A percentile compares a stretch with the other conserved stretches of the same genome.
Evolutionary conservation across 2,888 invertebrate species (phyloP).

Genomic region (Liopterus haemorrhoidalis): DNA sequence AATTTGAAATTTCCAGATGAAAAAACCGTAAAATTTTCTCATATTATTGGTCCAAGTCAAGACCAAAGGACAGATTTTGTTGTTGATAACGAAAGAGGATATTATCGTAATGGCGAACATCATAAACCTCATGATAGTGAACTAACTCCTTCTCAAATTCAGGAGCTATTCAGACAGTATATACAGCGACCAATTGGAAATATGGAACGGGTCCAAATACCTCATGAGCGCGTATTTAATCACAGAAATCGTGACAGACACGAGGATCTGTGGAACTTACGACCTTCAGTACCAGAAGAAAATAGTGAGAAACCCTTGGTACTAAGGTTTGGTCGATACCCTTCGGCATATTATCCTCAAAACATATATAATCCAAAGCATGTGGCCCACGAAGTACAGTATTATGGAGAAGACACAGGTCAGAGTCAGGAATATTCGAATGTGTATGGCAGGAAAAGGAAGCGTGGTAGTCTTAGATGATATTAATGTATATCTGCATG

Average conservation of each 20-base stretch:
- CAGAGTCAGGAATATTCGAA: conserved; percentile 3
- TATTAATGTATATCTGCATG: conserved; percentile 7
- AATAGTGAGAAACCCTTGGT: conserved; percentile 39
- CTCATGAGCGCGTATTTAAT: conserved; percentile 24
- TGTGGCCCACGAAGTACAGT: conserved; percentile 6
- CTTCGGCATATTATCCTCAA: too few relatives aligned
- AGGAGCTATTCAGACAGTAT: too few relatives aligned
- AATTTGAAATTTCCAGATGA: too few relatives aligned
- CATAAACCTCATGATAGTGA: conserved; percentile 13
- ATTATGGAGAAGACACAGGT: conserved; percentile 11
- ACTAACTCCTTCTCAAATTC: too few relatives aligned
- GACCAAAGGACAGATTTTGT: too few relatives aligned
- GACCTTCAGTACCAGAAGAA: too few relatives aligned
- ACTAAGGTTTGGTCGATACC: conserved; percentile 34
- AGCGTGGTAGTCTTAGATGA: conserved; percentile 17
- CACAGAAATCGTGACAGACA: conserved; percentile 37
- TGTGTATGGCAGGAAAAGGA: conserved; percentile 9
- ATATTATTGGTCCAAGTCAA: too few relatives aligned
- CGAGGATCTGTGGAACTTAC: conserved; percentile 35
- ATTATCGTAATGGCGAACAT: too few relatives aligned
- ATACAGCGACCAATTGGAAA: conserved; percentile 19
- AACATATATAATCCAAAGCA: too few relatives aligned
- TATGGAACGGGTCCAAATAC: conserved; percentile 6
- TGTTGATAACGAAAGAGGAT: too few relatives aligned
- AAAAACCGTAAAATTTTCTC: too few relatives aligned